Evolutionary conservation across 2,113 vertebrate species (phyloP).

Genomic region (Haemorhous mexicanus): DNA sequence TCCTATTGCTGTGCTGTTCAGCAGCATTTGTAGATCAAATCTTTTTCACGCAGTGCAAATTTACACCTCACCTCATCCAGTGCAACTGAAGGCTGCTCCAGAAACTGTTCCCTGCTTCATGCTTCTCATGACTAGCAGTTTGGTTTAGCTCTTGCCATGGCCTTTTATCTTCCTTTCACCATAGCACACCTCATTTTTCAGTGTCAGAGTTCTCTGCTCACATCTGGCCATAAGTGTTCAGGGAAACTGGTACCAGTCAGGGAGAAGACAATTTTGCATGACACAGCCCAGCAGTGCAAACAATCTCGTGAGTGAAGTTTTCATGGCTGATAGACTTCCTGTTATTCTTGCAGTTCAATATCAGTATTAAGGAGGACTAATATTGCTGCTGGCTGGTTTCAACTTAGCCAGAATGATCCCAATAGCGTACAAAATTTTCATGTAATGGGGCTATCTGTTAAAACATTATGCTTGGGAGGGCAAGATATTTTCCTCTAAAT

Average conservation of each 20-base stretch:
- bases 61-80: not conserved
- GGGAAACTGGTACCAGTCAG: not conserved
- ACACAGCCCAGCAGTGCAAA: conserved; percentile 9
- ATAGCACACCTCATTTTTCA: fast-evolving
- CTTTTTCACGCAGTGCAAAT: fast-evolving
- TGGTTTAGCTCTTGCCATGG: not conserved
- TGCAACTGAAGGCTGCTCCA: not conserved
- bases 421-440: not conserved
- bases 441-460: not conserved
- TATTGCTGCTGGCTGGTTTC: not conserved
- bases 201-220: fast-evolving
- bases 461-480: not conserved
- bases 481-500: not conserved
- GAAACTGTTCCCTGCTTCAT: not conserved
- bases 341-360: conserved; percentile 7
- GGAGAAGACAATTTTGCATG: not conserved
- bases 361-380: not conserved
- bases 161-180: not conserved
- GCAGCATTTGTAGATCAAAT: not conserved
- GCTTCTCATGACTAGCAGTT: not conserved
- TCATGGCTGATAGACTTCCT: conserved; percentile 31
- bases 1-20: not conserved
- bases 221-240: not conserved
- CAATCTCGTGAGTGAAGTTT: not conserved
- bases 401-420: not conserved